Conservation (phyloP, 1,140 invertebrate species). For the Alviniconcha marisindica region DNA sequence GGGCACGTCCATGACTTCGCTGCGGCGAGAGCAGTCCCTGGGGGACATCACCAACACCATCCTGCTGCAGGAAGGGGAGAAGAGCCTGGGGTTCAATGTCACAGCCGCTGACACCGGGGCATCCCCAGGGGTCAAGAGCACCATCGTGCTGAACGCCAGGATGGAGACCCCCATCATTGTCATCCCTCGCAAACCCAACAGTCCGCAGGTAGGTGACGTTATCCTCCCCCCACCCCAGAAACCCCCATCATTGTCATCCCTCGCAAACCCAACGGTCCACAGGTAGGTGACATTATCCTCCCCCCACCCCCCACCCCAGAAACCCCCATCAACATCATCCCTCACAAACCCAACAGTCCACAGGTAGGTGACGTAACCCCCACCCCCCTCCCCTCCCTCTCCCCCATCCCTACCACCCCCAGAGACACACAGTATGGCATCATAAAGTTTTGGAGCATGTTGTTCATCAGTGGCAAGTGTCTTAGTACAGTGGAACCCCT, state of each 20-base stretch:
- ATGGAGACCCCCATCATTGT: constrained; percentile 94
- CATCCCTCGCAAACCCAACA: constrained; percentile 86
- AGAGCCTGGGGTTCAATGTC: background rate
- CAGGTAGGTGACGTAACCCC: too few species aligned
- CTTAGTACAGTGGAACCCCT: too few species aligned
- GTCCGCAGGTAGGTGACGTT: constrained; percentile 80
- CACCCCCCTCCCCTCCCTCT: too few species aligned
- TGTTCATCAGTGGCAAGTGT: too few species aligned
- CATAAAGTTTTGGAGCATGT: too few species aligned
- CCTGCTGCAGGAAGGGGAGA: constrained; percentile 44
- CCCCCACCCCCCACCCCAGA: too few species aligned
- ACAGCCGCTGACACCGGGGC: background rate
- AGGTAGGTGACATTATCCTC: too few species aligned
- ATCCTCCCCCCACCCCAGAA: too few species aligned
- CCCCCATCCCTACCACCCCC: constrained; percentile 93
- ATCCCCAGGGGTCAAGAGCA: constrained; percentile 28
- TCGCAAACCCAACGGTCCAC: constrained; percentile 83
- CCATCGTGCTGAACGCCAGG: constrained; percentile 81
- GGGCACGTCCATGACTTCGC: background rate
- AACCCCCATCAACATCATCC: constrained; percentile 92
- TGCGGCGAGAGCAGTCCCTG: constrained; percentile 43
- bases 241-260: constrained; percentile 94
- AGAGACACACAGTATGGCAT: too few species aligned
- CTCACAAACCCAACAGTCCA: constrained; percentile 84
- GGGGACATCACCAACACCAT: constrained; percentile 49